These are phyloP conservation scores for Drosophila rhopaloa DNA, from an alignment of 1,140 invertebrate genomes.

Conservation along the genomic window DNA sequence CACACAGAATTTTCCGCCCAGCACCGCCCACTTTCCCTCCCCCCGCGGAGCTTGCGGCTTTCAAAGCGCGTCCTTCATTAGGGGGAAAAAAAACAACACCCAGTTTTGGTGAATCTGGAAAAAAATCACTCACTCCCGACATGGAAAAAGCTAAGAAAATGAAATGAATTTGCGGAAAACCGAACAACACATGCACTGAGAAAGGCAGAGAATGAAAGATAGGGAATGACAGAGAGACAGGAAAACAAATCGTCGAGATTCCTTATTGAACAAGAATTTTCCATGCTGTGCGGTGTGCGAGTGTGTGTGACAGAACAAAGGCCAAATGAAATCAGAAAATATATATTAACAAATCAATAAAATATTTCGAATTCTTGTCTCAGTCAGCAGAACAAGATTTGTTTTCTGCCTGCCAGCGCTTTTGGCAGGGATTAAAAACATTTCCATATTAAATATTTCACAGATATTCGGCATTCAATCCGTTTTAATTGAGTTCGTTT, in stretches of 20 bases:
- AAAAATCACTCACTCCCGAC: slow-evolving; percentile 39
- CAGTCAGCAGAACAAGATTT: slow-evolving; percentile 19
- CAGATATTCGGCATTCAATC: slow-evolving; percentile 42
- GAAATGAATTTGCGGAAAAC: slow-evolving; percentile 50
- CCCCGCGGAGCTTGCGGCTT: slow-evolving; percentile 42
- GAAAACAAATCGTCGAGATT: slow-evolving; percentile 28
- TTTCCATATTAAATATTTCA: slow-evolving; percentile 50
- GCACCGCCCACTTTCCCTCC: too few relatives aligned
- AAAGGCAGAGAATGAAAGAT: slow-evolving; percentile 4
- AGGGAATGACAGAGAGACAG: slow-evolving; percentile 13
- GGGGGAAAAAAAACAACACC: slow-evolving; percentile 40
- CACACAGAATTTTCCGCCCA: slow-evolving; percentile 47
- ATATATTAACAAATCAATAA: slow-evolving; percentile 56
- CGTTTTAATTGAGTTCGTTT: slow-evolving; percentile 47
- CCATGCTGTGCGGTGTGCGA: slow-evolving; percentile 2
- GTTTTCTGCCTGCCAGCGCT: slow-evolving; percentile 1
- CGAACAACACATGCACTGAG: slow-evolving; percentile 44
- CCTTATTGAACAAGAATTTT: slow-evolving; percentile 42
- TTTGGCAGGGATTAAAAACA: slow-evolving; percentile 24
- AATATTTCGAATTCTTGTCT: slow-evolving; percentile 33
- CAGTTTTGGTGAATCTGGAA: slow-evolving; percentile 11
- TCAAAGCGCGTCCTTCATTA: slow-evolving; percentile 59
- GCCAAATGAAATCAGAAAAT: slow-evolving; percentile 46
- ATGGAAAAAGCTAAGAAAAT: slow-evolving; percentile 41
- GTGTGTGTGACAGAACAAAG: slow-evolving; percentile 13